Evolutionary conservation across 2,888 invertebrate genomes (phyloP), one percentile per base, ranked within the genome.

Genomic region (Meteorus colon): DNA sequence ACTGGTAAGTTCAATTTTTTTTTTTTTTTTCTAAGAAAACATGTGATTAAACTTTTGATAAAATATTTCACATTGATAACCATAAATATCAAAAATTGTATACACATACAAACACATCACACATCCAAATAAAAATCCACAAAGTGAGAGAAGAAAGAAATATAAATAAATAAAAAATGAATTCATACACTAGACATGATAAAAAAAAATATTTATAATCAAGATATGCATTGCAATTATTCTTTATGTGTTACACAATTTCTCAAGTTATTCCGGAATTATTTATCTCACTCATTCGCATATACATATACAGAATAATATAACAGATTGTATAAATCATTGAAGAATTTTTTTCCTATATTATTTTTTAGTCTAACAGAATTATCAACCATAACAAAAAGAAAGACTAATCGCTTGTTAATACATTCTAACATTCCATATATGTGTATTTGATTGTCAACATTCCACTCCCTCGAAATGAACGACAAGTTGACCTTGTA

Each of bases 161-260:
- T n/a, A 19, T 1, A 31, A 34, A 65, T 31, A 1, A 37, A 37
- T 34, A 34, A 34, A 34, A 31, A n/a, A 31, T 65, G 19, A 24
- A 65, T 55, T 48, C 48, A 48, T n/a, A 16, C 14, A n/a, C n/a
- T 19, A 55, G 10, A 24, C 19, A 55, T 24, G 55, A 55, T 4
- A 55, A 24, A 55, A 19, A 62, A 62, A 62, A 10, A 62, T n/a
- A 31, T 34, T 37, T 4, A 41, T 41, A 37, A 71, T 24, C 69
- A 55, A 69, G 41, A 41, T 59, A n/a, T 34, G 41, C 45, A 34
- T 65, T 31, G 29, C 3, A 65, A 34, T 65, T 62, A 31, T 29
- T 68, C 55, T 1, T 24, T 14, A 6, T 34, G 34, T 69, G 31
- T 55, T 69, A 34, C 37, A 59, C 31, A 69, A 69, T 69, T 55